Evolutionary conservation across 2,888 invertebrate species (phyloP), one percentile per base, ranked within the genome.

Genomic region (Himalopsyche kuldschensis): DNA sequence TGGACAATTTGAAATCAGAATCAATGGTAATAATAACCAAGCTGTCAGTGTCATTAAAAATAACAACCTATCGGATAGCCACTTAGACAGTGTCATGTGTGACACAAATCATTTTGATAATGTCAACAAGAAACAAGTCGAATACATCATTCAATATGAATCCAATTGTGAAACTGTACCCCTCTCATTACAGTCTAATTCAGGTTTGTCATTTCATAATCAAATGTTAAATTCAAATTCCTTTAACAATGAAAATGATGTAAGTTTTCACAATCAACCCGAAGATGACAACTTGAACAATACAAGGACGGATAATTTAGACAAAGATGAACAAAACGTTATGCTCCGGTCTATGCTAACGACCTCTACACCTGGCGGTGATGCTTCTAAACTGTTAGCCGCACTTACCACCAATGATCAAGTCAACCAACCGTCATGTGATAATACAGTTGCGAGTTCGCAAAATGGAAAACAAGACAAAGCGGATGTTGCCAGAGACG

Each of bases 401-500:
- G 86, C 87, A 48, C 84, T 87, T 48, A 87, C 88, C 82, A 89
- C 88, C 86, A 89, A 88, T 84, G 89, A 88, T 82, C 87, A 88
- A 55, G 30, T 32, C n/a, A 47, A 69, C 17, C 80, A 82, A 48
- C 80, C 81, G 17, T 69, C 82, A 27, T 86, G 86, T 41, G 85
- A 86, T 31, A 78, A 76, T 47, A 47, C 69, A 24, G 20, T 41
- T 17, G 24, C 35, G 11, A 41, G 35, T 2, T 63, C 32, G 11
- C 80, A 75, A 48, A 87, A 87, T 10, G 88, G 87, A 87, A 87
- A 85, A 78, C 78, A 87, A 87, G 41, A 87, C 32, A 85, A 85
- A 32, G 85, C 89, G 30, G 92, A 91, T 86, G 90, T 92, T 80
- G 94, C 94, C 0, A 91, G 92, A 86, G 94, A 95, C 87, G 93